phyloP scores from a whole-genome alignment of 2,113 vertebrate species.

The Corythoichthys intestinalis region DNA sequence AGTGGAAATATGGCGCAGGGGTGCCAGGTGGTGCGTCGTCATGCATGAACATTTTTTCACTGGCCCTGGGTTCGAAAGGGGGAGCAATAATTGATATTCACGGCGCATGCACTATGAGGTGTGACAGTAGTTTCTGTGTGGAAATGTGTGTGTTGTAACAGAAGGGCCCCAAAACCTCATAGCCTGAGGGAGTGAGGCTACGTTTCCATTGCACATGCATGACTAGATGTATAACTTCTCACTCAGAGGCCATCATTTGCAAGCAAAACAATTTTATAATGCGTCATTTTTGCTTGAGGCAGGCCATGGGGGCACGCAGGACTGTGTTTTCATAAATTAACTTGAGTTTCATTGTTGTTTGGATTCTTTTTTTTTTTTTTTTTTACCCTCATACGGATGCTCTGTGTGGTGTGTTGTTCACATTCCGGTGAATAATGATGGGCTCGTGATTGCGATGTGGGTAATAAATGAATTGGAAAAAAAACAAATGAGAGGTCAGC shows the following conservation, averaged over 20 bases:
- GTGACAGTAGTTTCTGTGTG: slow-evolving; percentile 62
- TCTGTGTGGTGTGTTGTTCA: slow-evolving; percentile 32
- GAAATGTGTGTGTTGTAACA: slow-evolving; percentile 62
- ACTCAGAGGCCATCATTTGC: slow-evolving; percentile 57
- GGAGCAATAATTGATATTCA: slow-evolving; percentile 71
- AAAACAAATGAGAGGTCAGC: slow-evolving; percentile 68
- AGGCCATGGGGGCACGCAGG: slow-evolving; percentile 19
- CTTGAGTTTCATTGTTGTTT: slow-evolving; percentile 49
- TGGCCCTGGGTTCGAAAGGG: slow-evolving; percentile 46
- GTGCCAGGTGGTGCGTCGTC: slow-evolving; percentile 56
- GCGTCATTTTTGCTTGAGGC: slow-evolving; percentile 50
- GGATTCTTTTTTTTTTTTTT: slow-evolving; percentile 43
- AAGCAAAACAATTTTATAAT: slow-evolving; percentile 55
- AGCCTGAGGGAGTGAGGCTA: slow-evolving; percentile 34
- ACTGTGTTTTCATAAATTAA: slow-evolving; percentile 47
- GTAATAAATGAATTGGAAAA: slow-evolving; percentile 61
- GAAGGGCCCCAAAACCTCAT: slow-evolving; percentile 52
- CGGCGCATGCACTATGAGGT: slow-evolving; percentile 59
- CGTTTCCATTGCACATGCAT: slow-evolving; percentile 28
- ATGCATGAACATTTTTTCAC: slow-evolving; percentile 64
- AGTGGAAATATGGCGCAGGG: slow-evolving; percentile 51
- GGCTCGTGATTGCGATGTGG: slow-evolving; percentile 37
- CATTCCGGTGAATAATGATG: slow-evolving; percentile 54
- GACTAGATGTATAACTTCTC: slow-evolving; percentile 49
- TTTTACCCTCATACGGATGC: slow-evolving; percentile 7